Evolutionary conservation across 1,140 invertebrate species (phyloP).

Genomic region (Helicorthomorpha holstii): DNA sequence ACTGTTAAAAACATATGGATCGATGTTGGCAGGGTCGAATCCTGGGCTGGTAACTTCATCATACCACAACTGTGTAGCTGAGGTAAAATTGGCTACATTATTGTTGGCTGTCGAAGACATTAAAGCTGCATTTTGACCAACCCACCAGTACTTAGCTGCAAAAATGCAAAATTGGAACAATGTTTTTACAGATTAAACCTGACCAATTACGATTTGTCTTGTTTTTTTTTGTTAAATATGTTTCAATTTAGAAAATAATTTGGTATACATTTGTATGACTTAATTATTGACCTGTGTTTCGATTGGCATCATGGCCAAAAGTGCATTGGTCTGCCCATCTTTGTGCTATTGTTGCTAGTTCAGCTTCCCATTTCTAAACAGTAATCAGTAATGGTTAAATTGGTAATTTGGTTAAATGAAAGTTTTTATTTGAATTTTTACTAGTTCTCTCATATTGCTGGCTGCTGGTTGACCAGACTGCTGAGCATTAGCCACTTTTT

Average conservation of each 20-base stretch:
- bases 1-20: constrained; percentile 31
- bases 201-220: neutral
- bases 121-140: constrained; percentile 2
- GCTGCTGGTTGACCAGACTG: constrained; percentile 25
- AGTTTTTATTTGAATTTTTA: constrained; percentile 3
- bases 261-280: neutral
- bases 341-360: constrained; percentile 23
- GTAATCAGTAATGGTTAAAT: neutral
- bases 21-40: constrained; percentile 35
- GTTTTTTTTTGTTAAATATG: neutral
- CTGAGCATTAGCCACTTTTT: constrained; percentile 56
- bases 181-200: neutral
- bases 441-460: constrained; percentile 15
- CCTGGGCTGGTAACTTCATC: constrained; percentile 55
- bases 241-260: neutral
- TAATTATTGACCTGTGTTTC: constrained; percentile 23
- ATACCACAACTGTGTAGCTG: constrained; percentile 50
- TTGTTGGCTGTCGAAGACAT: neutral
- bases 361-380: constrained; percentile 22
- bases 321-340: constrained; percentile 27
- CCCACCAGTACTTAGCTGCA: neutral
- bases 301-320: constrained; percentile 20
- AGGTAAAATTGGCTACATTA: neutral
- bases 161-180: neutral
- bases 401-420: neutral